phyloP scores from a whole-genome alignment of 1,140 invertebrate species.

The Monochamus saltuarius region DNA sequence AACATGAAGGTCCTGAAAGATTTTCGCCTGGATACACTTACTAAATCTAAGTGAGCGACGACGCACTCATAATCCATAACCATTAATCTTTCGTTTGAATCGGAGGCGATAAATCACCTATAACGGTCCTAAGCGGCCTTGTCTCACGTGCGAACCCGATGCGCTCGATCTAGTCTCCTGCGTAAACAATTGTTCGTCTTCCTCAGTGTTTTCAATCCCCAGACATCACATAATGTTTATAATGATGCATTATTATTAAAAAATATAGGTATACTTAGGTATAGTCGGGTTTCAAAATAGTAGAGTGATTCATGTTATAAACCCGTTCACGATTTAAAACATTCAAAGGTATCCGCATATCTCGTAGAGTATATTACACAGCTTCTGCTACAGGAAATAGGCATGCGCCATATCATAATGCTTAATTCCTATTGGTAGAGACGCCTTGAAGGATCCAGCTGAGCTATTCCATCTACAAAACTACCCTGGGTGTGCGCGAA shows the following conservation, averaged over 20 bases:
- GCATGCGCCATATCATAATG: no score
- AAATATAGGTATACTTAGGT: neutral
- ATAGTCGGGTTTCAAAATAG: no score
- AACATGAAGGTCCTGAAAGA: constrained; percentile 6
- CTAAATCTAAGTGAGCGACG: neutral
- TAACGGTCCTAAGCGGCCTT: neutral
- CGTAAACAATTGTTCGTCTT: neutral
- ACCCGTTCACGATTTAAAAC: no score
- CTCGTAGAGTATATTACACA: no score
- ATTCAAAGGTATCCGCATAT: no score
- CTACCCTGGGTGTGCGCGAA: no score
- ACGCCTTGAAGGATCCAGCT: no score
- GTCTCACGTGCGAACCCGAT: neutral
- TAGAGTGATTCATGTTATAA: no score
- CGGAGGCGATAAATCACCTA: neutral
- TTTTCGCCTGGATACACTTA: constrained; percentile 1
- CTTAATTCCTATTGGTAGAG: no score
- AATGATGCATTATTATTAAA: neutral
- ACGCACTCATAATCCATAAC: constrained; percentile 11
- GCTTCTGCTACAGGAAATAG: no score
- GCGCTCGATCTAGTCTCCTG: neutral
- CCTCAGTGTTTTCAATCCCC: neutral
- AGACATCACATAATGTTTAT: neutral
- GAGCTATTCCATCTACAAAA: no score
- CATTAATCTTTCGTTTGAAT: constrained; percentile 6